Conservation (phyloP, 1,140 invertebrate species). For the Calycopis cecrops region DNA sequence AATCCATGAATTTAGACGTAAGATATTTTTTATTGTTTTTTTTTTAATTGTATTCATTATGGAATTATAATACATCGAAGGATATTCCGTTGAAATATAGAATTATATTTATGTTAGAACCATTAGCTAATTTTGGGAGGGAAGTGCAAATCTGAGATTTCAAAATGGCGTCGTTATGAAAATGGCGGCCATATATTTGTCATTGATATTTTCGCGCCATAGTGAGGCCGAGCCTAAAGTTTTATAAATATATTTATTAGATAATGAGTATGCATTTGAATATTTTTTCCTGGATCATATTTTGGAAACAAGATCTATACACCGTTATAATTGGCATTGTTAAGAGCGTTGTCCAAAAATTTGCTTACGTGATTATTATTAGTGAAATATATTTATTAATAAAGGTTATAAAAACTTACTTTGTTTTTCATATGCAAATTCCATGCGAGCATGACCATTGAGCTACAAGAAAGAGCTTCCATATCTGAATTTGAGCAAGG, state of each 20-base stretch:
- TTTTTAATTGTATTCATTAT: too few relatives aligned
- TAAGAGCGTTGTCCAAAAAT: slow-evolving; percentile 14
- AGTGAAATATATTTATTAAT: slow-evolving; percentile 62
- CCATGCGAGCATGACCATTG: too few relatives aligned
- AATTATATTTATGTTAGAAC: slow-evolving; percentile 35
- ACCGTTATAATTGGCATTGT: slow-evolving; percentile 10
- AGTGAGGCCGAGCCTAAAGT: slow-evolving; percentile 6
- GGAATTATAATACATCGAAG: too few relatives aligned
- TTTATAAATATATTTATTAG: background rate
- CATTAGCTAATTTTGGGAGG: too few relatives aligned
- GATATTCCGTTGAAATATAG: slow-evolving; percentile 14
- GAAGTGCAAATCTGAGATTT: background rate
- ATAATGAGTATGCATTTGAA: slow-evolving; percentile 4
- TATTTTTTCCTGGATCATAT: background rate
- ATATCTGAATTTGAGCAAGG: too few relatives aligned
- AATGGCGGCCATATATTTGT: too few relatives aligned
- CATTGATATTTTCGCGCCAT: background rate
- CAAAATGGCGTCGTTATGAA: background rate
- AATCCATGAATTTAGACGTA: too few relatives aligned
- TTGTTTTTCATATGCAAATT: slow-evolving; percentile 16
- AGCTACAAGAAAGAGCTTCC: too few relatives aligned
- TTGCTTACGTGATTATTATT: slow-evolving; percentile 54
- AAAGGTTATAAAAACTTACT: slow-evolving; percentile 20
- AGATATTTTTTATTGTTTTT: too few relatives aligned
- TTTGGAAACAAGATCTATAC: background rate